phyloP scores from a whole-genome alignment of 1,140 invertebrate genomes.

The Leptinotarsa undecemlineata region DNA sequence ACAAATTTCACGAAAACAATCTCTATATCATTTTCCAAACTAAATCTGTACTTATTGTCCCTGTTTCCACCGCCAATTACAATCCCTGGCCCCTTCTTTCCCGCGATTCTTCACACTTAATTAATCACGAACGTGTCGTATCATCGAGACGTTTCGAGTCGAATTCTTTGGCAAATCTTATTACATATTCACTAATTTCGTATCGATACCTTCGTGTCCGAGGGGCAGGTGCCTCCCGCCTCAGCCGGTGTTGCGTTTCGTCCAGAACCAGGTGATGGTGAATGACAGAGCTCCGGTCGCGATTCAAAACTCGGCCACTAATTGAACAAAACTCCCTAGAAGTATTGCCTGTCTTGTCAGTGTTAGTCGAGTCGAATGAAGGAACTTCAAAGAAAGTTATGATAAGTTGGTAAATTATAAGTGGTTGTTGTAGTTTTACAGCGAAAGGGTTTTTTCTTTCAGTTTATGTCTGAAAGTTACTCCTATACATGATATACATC shows the following conservation, averaged over 20 bases:
- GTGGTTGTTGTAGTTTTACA: too few species aligned
- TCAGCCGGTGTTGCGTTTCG: constrained; percentile 5
- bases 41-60: too few species aligned
- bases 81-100: too few species aligned
- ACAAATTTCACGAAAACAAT: too few species aligned
- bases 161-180: neutral
- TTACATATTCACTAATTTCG: neutral
- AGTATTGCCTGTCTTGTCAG: constrained; percentile 20
- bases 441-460: too few species aligned
- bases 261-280: constrained; percentile 38
- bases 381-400: constrained; percentile 11
- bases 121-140: too few species aligned
- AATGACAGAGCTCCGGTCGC: constrained; percentile 38
- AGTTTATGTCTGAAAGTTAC: too few species aligned
- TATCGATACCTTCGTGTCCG: constrained; percentile 7
- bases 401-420: too few species aligned
- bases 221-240: constrained; percentile 3
- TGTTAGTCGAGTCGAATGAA: constrained; percentile 26
- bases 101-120: too few species aligned
- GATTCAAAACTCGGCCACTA: constrained; percentile 37
- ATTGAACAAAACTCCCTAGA: constrained; percentile 41
- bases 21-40: too few species aligned
- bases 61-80: too few species aligned
- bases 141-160: neutral
- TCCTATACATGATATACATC: too few species aligned